These are phyloP conservation scores for Cichlasoma orientale DNA, from an alignment of 2,797 vertebrate genomes.

Conservation along the genomic window DNA sequence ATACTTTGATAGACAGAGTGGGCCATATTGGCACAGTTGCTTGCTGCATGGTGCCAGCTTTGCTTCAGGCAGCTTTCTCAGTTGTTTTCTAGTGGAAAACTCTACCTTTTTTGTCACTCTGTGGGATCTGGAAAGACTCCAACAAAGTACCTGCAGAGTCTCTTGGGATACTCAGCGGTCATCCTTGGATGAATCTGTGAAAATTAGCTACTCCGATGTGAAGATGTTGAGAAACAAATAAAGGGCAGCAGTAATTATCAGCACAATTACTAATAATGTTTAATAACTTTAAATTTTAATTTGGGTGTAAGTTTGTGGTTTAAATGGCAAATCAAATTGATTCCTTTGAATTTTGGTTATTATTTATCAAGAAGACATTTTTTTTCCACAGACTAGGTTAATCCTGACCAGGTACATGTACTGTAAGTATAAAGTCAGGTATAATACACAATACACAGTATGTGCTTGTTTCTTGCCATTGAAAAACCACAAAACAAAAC, in stretches of 20 bases:
- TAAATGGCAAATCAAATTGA: neutral
- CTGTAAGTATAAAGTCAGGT: conserved; percentile 4
- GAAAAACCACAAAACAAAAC: neutral
- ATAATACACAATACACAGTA: neutral
- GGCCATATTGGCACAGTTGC: conserved; percentile 6
- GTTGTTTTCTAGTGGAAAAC: conserved; percentile 47
- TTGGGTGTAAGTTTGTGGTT: neutral
- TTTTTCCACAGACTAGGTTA: conserved; percentile 10
- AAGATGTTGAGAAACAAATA: conserved; percentile 10
- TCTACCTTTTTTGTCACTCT: conserved; percentile 9
- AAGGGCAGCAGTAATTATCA: neutral
- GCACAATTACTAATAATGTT: neutral
- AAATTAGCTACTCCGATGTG: conserved; percentile 21
- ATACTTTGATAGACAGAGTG: conserved; percentile 6
- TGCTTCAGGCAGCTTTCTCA: conserved; percentile 25
- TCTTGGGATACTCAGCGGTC: neutral
- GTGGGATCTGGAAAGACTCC: conserved; percentile 28
- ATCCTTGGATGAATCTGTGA: conserved; percentile 31
- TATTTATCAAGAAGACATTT: neutral
- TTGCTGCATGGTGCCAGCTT: conserved; percentile 10
- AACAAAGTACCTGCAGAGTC: conserved; percentile 35
- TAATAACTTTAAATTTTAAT: neutral
- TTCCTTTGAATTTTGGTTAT: neutral
- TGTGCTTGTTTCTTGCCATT: neutral
- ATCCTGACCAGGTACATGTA: conserved; percentile 9